These are phyloP conservation scores for Dyspetes luteomarginatus DNA, from an alignment of 2,888 invertebrate genomes.

Conservation along the genomic window DNA sequence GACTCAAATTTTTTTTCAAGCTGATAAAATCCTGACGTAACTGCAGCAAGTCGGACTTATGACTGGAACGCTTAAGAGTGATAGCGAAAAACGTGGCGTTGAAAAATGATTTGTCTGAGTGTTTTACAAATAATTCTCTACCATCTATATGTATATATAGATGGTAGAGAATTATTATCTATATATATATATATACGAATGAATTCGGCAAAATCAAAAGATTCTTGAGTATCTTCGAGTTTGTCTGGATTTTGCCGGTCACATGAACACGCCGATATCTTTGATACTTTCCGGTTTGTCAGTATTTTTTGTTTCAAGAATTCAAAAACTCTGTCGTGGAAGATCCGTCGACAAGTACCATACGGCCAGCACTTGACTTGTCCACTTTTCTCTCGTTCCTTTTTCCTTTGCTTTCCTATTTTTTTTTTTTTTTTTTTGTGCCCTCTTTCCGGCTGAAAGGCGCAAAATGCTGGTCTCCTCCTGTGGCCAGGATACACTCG, in stretches of 20 bases:
- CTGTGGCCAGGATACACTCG: constrained; percentile 28
- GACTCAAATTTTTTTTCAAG: too few species aligned
- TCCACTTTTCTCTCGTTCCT: constrained; percentile 43
- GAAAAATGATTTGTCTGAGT: too few species aligned
- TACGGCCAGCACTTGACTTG: constrained; percentile 66
- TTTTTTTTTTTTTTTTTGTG: too few species aligned
- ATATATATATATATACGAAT: neutral
- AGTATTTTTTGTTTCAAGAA: constrained; percentile 10
- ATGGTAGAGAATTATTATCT: too few species aligned
- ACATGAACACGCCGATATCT: constrained; percentile 31
- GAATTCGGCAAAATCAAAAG: constrained; percentile 59
- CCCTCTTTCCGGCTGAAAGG: constrained; percentile 51
- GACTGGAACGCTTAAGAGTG: too few species aligned
- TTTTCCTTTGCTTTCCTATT: constrained; percentile 27
- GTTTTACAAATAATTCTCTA: too few species aligned
- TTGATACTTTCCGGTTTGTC: constrained; percentile 39
- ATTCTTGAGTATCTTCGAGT: constrained; percentile 26
- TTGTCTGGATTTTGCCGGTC: constrained; percentile 36
- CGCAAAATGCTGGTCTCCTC: constrained; percentile 12
- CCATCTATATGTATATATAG: too few species aligned
- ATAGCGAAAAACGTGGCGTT: too few species aligned
- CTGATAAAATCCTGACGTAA: too few species aligned
- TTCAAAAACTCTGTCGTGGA: constrained; percentile 14
- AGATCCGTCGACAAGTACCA: constrained; percentile 66
- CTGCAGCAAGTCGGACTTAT: too few species aligned